These are phyloP conservation scores for Phytoseiulus persimilis DNA, from an alignment of 2,888 invertebrate species.

Conservation along the genomic window DNA sequence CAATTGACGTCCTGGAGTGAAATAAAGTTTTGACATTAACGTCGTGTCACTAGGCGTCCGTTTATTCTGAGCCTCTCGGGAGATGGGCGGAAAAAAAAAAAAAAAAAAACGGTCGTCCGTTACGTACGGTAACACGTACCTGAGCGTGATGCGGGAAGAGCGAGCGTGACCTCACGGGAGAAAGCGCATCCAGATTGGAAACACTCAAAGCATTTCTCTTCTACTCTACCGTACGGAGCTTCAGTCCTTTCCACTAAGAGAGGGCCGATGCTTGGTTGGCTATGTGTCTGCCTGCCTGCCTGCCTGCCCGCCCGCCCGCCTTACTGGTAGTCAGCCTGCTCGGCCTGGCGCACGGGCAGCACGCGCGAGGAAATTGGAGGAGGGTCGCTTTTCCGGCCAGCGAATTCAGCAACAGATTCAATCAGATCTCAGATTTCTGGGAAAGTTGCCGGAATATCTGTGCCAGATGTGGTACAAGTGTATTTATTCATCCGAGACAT, in stretches of 20 bases:
- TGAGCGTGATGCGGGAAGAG: background rate
- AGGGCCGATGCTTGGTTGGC: background rate
- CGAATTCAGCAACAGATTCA: background rate
- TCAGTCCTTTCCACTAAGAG: background rate
- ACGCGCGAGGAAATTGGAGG: background rate
- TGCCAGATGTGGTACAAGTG: no score
- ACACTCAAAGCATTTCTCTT: background rate
- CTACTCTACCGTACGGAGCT: background rate
- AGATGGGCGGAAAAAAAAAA: no score
- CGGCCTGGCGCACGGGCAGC: background rate
- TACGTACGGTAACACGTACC: background rate
- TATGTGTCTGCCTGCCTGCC: background rate
- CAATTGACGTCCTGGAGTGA: background rate
- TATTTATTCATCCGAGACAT: no score
- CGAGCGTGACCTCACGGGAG: background rate
- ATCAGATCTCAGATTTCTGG: background rate
- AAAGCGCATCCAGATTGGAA: background rate
- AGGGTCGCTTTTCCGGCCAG: background rate
- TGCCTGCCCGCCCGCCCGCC: background rate
- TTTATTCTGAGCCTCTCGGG: no score
- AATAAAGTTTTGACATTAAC: background rate
- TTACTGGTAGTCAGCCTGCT: background rate
- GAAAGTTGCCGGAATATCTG: no score
- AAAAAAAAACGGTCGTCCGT: background rate
- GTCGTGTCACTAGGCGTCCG: no score